A percentile compares a stretch with the other conserved stretches of the same genome.
These are phyloP conservation scores for Lophotriccus pileatus DNA, from an alignment of 2,797 vertebrate genomes.

Conservation along the genomic window DNA sequence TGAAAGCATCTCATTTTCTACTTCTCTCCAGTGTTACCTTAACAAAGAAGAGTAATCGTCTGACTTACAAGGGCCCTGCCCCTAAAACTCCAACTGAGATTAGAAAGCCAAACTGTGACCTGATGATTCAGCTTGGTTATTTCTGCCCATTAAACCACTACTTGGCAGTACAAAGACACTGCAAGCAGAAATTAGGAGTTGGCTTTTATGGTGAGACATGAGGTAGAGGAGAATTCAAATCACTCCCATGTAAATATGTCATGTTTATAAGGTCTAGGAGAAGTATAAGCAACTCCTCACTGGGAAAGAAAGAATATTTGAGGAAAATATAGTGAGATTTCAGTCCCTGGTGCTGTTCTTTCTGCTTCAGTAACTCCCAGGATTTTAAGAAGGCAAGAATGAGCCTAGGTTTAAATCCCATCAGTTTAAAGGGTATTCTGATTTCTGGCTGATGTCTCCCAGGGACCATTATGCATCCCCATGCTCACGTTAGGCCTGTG, in stretches of 20 bases:
- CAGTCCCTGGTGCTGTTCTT: neutral
- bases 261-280: neutral
- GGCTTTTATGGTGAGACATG: neutral
- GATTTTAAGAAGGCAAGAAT: neutral
- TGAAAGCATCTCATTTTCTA: neutral
- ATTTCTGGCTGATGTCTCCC: neutral
- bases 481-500: neutral
- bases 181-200: neutral
- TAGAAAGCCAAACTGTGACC: neutral
- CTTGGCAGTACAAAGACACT: neutral
- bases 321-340: neutral
- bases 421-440: neutral
- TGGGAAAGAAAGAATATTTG: neutral
- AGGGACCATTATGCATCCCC: neutral
- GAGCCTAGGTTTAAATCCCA: neutral
- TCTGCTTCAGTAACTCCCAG: neutral
- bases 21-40: neutral
- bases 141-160: neutral
- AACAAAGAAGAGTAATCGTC: neutral
- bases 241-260: neutral
- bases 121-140: constrained; percentile 6
- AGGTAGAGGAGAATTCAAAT: neutral
- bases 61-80: neutral
- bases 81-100: neutral
- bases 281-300: neutral